Percentiles rank a stretch among this genome's conserved stretches.
Conservation (phyloP, 2,888 invertebrate genomes). For the Erpobdella octoculata region DNA sequence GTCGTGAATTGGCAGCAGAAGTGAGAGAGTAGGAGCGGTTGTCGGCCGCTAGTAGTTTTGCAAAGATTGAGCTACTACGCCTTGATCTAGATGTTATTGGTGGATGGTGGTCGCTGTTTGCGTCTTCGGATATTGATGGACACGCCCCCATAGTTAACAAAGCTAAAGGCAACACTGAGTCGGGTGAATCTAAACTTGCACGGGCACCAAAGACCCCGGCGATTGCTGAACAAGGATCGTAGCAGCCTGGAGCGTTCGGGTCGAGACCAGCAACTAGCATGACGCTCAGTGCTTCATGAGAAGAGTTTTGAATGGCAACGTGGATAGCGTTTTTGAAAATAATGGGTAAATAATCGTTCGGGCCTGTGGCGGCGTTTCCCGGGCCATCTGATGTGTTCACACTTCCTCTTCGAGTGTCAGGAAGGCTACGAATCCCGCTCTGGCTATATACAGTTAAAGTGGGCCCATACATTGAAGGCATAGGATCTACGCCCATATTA, state of each 20-base stretch:
- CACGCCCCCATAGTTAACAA: slow-evolving; percentile 18
- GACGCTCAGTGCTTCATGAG: slow-evolving; percentile 54
- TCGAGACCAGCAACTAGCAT: slow-evolving; percentile 58
- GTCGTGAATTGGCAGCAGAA: neutral
- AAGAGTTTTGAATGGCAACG: slow-evolving; percentile 58
- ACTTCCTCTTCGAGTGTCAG: slow-evolving; percentile 28
- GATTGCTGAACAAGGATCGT: slow-evolving; percentile 26
- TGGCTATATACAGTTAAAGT: slow-evolving; percentile 18
- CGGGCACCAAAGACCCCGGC: slow-evolving; percentile 21
- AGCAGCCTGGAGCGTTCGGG: slow-evolving; percentile 56
- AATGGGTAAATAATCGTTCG: slow-evolving; percentile 35
- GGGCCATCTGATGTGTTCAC: slow-evolving; percentile 10
- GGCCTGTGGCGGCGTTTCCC: neutral
- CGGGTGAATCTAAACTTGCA: slow-evolving; percentile 20
- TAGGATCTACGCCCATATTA: neutral
- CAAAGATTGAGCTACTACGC: slow-evolving; percentile 25
- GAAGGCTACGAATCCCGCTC: slow-evolving; percentile 20
- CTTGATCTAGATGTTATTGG: neutral
- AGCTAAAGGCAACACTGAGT: slow-evolving; percentile 19
- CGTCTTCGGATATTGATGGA: slow-evolving; percentile 22
- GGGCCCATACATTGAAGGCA: slow-evolving; percentile 8
- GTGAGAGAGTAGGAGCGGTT: neutral
- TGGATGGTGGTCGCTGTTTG: neutral
- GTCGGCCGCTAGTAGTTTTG: slow-evolving; percentile 17
- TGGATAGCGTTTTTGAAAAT: slow-evolving; percentile 58